These are phyloP conservation scores for Helarctos malayanus DNA, from an alignment of 2,797 vertebrate species.

Conservation along the genomic window DNA sequence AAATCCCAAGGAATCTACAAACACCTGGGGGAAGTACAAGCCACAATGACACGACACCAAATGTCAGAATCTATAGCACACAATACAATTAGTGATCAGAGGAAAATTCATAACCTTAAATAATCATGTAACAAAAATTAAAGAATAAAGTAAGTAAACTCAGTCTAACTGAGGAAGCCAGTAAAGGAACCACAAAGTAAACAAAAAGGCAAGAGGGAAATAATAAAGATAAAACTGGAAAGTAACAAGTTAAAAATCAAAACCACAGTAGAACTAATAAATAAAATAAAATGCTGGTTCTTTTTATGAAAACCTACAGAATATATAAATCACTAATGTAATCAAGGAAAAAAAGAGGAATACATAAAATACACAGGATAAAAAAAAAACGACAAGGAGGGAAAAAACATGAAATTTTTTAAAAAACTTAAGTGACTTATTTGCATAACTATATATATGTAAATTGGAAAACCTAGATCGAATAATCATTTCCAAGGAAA, in stretches of 20 bases:
- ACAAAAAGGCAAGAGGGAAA: neutral
- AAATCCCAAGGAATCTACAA: neutral
- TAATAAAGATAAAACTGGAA: neutral
- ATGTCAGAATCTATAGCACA: neutral
- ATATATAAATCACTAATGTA: neutral
- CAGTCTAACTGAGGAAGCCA: neutral
- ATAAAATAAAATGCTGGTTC: neutral
- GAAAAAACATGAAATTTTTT: neutral
- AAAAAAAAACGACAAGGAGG: neutral
- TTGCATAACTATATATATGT: neutral
- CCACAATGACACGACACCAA: neutral
- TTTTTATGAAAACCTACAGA: neutral
- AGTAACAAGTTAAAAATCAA: neutral
- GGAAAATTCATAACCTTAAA: neutral
- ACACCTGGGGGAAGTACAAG: neutral
- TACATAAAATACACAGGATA: neutral
- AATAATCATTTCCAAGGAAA: conserved; percentile 10
- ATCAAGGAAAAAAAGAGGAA: neutral
- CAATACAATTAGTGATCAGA: neutral
- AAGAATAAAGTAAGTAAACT: neutral
- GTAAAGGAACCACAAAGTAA: neutral
- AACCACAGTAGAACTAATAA: neutral
- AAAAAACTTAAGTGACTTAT: neutral
- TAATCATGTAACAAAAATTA: neutral
- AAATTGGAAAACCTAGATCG: neutral